phyloP scores from a whole-genome alignment of 2,888 invertebrate genomes.

The Marronus borbonicus region DNA sequence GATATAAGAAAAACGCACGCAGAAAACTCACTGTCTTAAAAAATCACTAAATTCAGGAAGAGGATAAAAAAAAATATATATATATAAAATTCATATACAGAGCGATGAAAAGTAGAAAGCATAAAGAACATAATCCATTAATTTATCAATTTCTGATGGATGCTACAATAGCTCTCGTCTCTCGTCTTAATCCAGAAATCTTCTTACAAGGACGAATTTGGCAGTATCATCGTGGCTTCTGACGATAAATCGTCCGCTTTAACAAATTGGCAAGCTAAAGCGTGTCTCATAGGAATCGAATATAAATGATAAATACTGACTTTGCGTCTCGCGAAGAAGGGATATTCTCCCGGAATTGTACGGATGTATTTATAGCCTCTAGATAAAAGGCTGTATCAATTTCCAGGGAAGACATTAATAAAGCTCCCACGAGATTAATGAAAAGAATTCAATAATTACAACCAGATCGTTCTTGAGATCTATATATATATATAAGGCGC shows the following conservation, averaged over 20 bases:
- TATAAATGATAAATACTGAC: neutral
- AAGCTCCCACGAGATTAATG: neutral
- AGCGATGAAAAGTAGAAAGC: no score
- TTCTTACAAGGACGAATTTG: no score
- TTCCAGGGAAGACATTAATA: neutral
- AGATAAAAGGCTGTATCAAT: neutral
- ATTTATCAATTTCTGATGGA: no score
- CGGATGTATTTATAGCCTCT: neutral
- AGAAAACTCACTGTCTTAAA: no score
- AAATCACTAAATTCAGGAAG: no score
- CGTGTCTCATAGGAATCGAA: neutral
- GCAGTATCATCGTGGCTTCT: neutral
- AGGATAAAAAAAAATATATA: no score
- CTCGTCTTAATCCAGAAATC: no score
- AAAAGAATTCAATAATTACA: conserved; percentile 1
- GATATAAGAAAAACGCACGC: no score
- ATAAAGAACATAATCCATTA: no score
- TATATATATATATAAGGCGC: neutral
- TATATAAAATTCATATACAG: no score
- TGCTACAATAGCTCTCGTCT: no score
- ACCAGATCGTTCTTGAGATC: neutral
- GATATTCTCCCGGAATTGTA: neutral
- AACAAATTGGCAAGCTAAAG: neutral
- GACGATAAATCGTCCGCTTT: neutral
- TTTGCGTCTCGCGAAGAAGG: neutral